Conservation (phyloP, 2,113 vertebrate genomes). For the Piaya cayana region DNA sequence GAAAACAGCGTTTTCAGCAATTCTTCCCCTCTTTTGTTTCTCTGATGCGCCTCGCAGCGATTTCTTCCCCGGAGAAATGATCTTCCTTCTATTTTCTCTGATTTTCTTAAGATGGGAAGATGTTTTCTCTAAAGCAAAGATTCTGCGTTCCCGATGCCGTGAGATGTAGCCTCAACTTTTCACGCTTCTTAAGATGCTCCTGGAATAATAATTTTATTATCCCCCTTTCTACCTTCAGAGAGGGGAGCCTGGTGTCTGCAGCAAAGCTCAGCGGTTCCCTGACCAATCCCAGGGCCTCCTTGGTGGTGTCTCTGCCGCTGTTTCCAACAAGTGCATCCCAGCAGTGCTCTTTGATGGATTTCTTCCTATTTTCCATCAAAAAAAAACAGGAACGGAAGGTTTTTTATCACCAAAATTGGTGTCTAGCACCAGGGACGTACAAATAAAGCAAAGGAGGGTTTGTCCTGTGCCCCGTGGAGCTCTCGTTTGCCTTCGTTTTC, state of each 20-base stretch:
- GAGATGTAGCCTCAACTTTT: background rate
- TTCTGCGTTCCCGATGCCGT: background rate
- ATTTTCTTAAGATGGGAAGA: background rate
- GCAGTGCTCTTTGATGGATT: background rate
- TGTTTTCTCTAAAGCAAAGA: background rate
- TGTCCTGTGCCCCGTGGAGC: background rate
- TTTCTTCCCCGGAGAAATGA: background rate
- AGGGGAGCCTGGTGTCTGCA: background rate
- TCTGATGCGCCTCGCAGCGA: background rate
- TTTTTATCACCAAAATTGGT: background rate
- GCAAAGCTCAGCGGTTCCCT: background rate
- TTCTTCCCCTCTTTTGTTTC: background rate
- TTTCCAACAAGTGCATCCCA: accelerated
- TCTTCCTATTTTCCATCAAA: too few species aligned
- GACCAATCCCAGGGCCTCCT: too few species aligned
- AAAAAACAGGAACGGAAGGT: background rate
- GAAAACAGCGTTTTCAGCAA: background rate
- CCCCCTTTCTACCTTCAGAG: background rate
- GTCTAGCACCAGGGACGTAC: background rate
- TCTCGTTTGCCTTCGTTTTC: background rate
- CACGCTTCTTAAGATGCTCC: background rate
- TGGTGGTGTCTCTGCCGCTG: background rate
- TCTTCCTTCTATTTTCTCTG: background rate
- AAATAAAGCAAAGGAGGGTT: background rate
- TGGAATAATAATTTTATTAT: background rate